Conservation (phyloP, 2,113 vertebrate genomes). For the Asarcornis scutulata region DNA sequence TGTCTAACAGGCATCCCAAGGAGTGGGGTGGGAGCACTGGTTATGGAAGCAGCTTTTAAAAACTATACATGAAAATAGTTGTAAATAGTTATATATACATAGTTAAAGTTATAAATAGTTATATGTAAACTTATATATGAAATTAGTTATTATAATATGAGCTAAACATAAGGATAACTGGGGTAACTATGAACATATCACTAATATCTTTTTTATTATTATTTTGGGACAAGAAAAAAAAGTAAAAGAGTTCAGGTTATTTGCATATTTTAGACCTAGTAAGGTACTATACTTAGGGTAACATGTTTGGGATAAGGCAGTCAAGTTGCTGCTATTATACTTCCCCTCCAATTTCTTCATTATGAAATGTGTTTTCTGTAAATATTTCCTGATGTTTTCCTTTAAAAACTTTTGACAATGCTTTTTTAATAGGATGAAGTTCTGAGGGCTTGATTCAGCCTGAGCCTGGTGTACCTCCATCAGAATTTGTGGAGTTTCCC, state of each 20-base stretch:
- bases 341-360: not conserved
- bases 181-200: not conserved
- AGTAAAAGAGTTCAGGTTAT: not conserved
- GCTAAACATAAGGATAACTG: not conserved
- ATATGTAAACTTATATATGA: not conserved
- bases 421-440: not conserved
- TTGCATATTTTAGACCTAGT: not conserved
- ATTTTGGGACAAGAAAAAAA: not conserved
- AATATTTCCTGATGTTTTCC: not conserved
- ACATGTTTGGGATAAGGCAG: not conserved
- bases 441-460: not conserved
- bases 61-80: not conserved
- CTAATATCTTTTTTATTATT: not conserved
- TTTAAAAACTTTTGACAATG: not conserved
- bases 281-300: not conserved
- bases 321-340: not conserved
- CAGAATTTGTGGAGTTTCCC: conserved; percentile 50
- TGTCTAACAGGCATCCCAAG: not conserved
- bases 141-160: not conserved
- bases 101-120: no score
- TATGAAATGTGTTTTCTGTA: not conserved
- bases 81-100: not conserved
- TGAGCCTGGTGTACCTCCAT: not conserved
- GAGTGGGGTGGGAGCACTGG: not conserved
- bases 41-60: not conserved